phyloP scores from a whole-genome alignment of 2,113 vertebrate genomes.

The Equus quagga region DNA sequence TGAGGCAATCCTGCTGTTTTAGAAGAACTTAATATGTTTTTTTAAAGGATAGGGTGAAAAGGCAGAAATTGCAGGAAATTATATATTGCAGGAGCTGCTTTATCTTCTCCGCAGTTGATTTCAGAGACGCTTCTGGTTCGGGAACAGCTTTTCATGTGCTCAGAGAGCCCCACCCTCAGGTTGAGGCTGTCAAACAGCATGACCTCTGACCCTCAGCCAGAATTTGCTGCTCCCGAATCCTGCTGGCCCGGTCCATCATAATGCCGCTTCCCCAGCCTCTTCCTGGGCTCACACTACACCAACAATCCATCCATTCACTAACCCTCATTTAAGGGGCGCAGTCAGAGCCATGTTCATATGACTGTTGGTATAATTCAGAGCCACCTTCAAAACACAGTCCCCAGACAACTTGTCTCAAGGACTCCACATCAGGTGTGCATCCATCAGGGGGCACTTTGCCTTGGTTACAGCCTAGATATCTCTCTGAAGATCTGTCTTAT shows the following conservation, averaged over 20 bases:
- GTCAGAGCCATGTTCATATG: neutral
- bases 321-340: neutral
- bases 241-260: neutral
- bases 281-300: neutral
- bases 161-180: neutral
- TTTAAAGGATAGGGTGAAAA: constrained; percentile 77
- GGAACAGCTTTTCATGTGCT: neutral
- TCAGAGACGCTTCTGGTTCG: neutral
- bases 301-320: neutral
- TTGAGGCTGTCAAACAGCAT: neutral
- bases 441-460: neutral
- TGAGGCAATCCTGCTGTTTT: constrained; percentile 73
- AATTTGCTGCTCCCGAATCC: neutral
- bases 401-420: neutral
- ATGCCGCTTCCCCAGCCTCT: neutral
- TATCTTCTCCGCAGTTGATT: constrained; percentile 46
- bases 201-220: neutral
- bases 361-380: neutral
- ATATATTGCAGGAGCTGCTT: constrained; percentile 52
- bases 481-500: neutral
- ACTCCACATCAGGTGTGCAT: neutral
- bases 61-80: constrained; percentile 81
- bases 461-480: neutral
- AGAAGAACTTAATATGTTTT: constrained; percentile 76
- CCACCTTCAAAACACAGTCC: neutral